These are phyloP conservation scores for Stegodyphus mimosarum DNA, from an alignment of 1,140 invertebrate species.

Conservation along the genomic window DNA sequence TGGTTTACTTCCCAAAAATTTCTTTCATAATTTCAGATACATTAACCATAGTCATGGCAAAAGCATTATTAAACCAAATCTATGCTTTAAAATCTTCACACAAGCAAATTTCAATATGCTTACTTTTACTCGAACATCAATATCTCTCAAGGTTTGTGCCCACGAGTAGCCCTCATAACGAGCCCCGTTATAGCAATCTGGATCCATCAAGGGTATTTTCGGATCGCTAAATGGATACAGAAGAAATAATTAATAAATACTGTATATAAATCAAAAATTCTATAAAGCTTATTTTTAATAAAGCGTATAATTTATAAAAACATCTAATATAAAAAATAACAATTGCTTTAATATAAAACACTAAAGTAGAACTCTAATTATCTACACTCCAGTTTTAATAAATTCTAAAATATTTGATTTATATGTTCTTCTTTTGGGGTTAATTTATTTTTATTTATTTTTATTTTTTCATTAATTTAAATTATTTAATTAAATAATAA, in stretches of 20 bases:
- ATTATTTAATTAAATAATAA: neutral
- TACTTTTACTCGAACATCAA: constrained; percentile 77
- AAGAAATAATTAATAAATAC: too few relatives aligned
- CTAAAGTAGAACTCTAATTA: too few relatives aligned
- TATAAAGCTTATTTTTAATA: too few relatives aligned
- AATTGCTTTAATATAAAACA: too few relatives aligned
- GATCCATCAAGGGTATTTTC: constrained; percentile 56
- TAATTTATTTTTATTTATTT: neutral
- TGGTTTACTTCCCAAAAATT: too few relatives aligned
- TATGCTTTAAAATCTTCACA: neutral
- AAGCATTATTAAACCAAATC: neutral
- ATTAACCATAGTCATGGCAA: neutral
- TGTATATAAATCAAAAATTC: too few relatives aligned
- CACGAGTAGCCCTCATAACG: constrained; percentile 80
- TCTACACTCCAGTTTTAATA: too few relatives aligned
- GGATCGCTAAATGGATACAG: constrained; percentile 7
- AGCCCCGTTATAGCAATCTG: constrained; percentile 84
- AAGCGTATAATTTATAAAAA: too few relatives aligned
- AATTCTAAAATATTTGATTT: too few relatives aligned
- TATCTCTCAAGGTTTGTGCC: constrained; percentile 83
- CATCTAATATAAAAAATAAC: too few relatives aligned
- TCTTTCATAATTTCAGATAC: neutral
- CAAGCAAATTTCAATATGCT: neutral
- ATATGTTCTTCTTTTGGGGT: neutral
- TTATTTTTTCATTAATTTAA: neutral